phyloP scores from a whole-genome alignment of 2,888 invertebrate genomes.

The Limenitis camilla region DNA sequence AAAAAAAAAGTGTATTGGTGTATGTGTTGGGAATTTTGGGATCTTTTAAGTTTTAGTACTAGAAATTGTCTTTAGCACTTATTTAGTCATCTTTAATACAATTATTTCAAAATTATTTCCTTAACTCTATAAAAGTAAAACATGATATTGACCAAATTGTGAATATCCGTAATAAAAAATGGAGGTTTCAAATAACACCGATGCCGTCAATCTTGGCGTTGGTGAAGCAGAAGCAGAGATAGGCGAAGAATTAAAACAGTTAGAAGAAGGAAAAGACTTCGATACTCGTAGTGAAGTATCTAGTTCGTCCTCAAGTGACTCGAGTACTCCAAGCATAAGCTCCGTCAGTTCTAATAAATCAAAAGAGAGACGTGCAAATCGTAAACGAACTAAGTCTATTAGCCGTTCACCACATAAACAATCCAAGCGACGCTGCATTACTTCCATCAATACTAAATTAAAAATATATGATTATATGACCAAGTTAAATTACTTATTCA shows the following conservation, averaged over 20 bases:
- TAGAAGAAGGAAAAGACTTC: slow-evolving; percentile 83
- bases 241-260: slow-evolving; percentile 85
- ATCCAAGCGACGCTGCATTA: slow-evolving; percentile 52
- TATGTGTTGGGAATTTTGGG: too few relatives aligned
- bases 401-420: slow-evolving; percentile 59
- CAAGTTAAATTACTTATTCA: slow-evolving; percentile 93
- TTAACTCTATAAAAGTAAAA: too few relatives aligned
- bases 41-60: too few relatives aligned
- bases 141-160: too few relatives aligned
- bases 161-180: slow-evolving; percentile 38
- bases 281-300: slow-evolving; percentile 93
- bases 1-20: too few relatives aligned
- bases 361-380: slow-evolving; percentile 72
- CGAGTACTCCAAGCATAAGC: slow-evolving; percentile 84
- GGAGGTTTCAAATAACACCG: slow-evolving; percentile 71
- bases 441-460: slow-evolving; percentile 49
- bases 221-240: slow-evolving; percentile 82
- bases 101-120: too few relatives aligned
- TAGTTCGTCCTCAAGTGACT: slow-evolving; percentile 82
- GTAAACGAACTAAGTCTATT: slow-evolving; percentile 70
- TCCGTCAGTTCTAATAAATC: slow-evolving; percentile 83
- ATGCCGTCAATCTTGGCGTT: slow-evolving; percentile 78
- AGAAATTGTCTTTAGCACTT: too few relatives aligned
- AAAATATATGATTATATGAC: slow-evolving; percentile 90
- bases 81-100: too few relatives aligned